Conservation (phyloP, 2,113 vertebrate genomes). For the Onychostoma macrolepis region DNA sequence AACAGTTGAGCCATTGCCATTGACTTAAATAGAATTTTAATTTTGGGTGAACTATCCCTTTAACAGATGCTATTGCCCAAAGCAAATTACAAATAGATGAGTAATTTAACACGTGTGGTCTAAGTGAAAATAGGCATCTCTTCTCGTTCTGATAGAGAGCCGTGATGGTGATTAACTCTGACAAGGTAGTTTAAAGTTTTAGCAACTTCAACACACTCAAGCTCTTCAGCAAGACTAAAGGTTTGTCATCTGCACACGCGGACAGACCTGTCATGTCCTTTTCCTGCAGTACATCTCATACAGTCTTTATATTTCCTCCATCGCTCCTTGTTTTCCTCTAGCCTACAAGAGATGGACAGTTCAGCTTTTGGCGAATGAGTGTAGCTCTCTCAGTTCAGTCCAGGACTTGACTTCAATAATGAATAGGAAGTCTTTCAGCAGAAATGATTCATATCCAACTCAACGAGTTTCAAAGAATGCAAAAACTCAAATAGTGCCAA, state of each 20-base stretch:
- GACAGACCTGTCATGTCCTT: conserved; percentile 35
- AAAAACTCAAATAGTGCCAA: background rate
- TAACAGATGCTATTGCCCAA: background rate
- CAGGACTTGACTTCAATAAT: conserved; percentile 45
- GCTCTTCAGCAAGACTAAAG: conserved; percentile 19
- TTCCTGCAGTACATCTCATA: conserved; percentile 20
- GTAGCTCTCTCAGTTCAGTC: conserved; percentile 21
- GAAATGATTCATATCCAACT: conserved; percentile 26
- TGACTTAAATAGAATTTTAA: too few relatives aligned
- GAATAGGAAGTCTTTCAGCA: conserved; percentile 23
- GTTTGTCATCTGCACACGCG: conserved; percentile 29
- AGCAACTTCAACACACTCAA: background rate
- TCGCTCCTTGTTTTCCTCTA: conserved; percentile 14
- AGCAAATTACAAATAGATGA: background rate
- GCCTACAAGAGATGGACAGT: conserved; percentile 37
- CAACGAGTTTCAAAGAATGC: conserved; percentile 1
- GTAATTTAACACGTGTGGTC: background rate
- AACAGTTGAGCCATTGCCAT: too few relatives aligned
- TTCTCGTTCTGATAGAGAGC: conserved; percentile 40
- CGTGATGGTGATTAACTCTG: conserved; percentile 54
- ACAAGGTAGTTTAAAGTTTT: conserved; percentile 54
- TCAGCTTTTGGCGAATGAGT: background rate
- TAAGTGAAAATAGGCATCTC: conserved; percentile 19
- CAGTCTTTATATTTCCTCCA: background rate
- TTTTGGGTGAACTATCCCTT: too few relatives aligned